Evolutionary conservation across 1,140 invertebrate genomes (phyloP).

Genomic region (Bombus waltoni): DNA sequence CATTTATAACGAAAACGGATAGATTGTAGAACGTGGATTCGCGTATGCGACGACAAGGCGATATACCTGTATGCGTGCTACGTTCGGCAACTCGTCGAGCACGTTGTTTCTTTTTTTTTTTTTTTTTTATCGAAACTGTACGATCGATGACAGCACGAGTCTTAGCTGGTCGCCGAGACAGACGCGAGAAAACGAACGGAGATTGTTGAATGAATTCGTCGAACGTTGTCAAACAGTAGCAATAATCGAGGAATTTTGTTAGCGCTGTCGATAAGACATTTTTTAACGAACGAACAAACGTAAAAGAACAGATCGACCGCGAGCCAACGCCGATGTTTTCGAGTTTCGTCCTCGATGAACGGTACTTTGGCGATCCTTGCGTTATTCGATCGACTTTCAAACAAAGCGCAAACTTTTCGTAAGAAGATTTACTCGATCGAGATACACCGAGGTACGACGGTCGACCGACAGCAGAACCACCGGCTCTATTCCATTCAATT

Average conservation of each 20-base stretch:
- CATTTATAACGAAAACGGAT: not conserved
- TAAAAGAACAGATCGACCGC: not conserved
- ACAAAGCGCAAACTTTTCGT: not conserved
- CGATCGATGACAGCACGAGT: not conserved
- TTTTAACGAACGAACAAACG: conserved; percentile 5
- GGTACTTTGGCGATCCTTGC: not conserved
- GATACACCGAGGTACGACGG: not conserved
- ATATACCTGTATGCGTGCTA: conserved; percentile 21
- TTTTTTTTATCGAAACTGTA: not conserved
- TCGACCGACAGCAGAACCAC: not conserved
- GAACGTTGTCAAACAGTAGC: conserved; percentile 42
- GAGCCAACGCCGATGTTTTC: not conserved
- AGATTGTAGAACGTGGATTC: not conserved
- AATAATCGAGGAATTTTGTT: conserved; percentile 58
- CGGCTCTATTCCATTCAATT: not conserved
- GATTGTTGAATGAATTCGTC: not conserved
- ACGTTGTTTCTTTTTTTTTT: not conserved
- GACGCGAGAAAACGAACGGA: not conserved
- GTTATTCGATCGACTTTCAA: not conserved
- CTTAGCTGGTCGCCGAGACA: not conserved
- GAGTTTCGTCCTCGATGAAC: not conserved
- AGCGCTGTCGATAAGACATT: conserved; percentile 14
- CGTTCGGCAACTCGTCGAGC: not conserved
- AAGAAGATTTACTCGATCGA: not conserved
- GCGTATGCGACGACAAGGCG: not conserved